A percentile compares a stretch with the other conserved stretches of the same genome.
phyloP scores from a whole-genome alignment of 2,113 vertebrate species.

The Thunnus maccoyii region DNA sequence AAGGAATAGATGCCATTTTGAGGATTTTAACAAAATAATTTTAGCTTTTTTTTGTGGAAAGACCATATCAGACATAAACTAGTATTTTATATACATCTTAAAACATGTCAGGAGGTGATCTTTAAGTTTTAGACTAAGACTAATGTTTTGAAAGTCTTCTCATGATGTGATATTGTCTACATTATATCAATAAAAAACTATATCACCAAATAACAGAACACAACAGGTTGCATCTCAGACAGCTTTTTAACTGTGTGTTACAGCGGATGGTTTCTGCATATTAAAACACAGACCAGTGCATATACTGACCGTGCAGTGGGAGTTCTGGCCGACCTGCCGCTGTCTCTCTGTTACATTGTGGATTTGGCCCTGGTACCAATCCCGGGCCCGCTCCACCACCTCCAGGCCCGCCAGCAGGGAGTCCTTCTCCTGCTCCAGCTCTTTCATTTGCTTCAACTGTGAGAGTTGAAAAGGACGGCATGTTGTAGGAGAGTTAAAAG shows the following conservation, averaged over 20 bases:
- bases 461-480: slow-evolving; percentile 16
- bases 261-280: no score
- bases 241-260: not conserved
- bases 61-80: no score
- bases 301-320: slow-evolving; percentile 83
- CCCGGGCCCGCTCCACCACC: slow-evolving; percentile 88
- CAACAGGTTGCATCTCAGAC: not conserved
- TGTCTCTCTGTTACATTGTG: slow-evolving; percentile 91
- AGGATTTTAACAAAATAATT: no score
- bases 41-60: no score
- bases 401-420: slow-evolving; percentile 93
- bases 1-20: no score
- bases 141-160: no score
- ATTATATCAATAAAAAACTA: no score
- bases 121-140: no score
- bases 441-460: slow-evolving; percentile 95
- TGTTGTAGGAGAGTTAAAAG: slow-evolving; percentile 3
- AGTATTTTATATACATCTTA: no score
- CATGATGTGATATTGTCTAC: no score
- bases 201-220: not conserved
- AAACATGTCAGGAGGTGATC: no score
- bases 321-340: slow-evolving; percentile 86
- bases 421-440: slow-evolving; percentile 95
- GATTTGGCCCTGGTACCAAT: slow-evolving; percentile 95
- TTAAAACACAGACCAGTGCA: no score